These are phyloP conservation scores for Margarornis squamiger DNA, from an alignment of 2,797 vertebrate genomes.

Conservation along the genomic window DNA sequence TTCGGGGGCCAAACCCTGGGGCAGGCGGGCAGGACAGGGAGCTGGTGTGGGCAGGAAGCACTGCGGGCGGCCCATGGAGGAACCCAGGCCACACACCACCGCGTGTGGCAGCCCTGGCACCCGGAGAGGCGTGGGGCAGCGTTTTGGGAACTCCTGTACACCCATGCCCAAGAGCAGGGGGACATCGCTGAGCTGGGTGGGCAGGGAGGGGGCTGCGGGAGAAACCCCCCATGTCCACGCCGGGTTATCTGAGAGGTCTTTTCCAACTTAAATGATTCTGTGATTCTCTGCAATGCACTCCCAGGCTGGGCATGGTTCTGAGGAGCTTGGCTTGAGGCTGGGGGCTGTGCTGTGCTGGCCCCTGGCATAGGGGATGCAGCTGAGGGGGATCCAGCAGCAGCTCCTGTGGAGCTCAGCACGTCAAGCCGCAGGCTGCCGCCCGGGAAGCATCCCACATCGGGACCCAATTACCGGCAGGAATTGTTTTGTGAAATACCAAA, in stretches of 20 bases:
- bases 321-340: neutral
- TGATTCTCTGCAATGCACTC: neutral
- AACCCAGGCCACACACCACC: neutral
- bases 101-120: neutral
- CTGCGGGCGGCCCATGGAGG: neutral
- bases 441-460: slow-evolving; percentile 22
- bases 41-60: neutral
- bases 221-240: rapidly evolving
- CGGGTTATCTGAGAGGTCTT: neutral
- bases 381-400: neutral
- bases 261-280: neutral
- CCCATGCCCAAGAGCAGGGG: rapidly evolving
- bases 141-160: neutral
- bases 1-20: neutral
- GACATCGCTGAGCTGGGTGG: rapidly evolving
- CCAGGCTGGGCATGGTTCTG: neutral
- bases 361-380: rapidly evolving
- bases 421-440: neutral
- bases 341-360: neutral
- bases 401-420: neutral
- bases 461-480: slow-evolving; percentile 55
- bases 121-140: neutral
- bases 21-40: neutral
- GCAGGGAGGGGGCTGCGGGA: neutral
- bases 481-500: slow-evolving; percentile 64